These are phyloP conservation scores for Choristoneura rosaceana DNA, from an alignment of 2,888 invertebrate species.

Conservation along the genomic window DNA sequence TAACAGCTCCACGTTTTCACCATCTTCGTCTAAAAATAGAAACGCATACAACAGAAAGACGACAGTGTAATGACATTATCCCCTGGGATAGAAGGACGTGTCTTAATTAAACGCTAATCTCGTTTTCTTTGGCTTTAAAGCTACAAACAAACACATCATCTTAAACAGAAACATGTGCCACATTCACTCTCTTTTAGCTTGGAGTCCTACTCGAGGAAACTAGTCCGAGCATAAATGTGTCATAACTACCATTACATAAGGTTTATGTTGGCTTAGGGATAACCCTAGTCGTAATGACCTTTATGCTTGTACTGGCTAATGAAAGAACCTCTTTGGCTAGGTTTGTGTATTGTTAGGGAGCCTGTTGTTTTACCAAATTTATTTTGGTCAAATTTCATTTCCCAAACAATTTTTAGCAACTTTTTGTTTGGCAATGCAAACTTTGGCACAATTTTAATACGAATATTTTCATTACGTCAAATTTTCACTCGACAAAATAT, in stretches of 20 bases:
- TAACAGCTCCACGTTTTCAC: neutral
- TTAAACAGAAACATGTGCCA: slow-evolving; percentile 14
- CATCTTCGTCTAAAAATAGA: neutral
- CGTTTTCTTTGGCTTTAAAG: slow-evolving; percentile 7
- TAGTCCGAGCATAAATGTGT: slow-evolving; percentile 18
- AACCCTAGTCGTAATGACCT: slow-evolving; percentile 22
- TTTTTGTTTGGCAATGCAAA: no score
- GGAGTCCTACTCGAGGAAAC: slow-evolving; percentile 30
- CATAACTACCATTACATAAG: slow-evolving; percentile 28
- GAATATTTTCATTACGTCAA: no score
- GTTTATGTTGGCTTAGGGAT: slow-evolving; percentile 33
- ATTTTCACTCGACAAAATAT: no score
- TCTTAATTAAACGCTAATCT: slow-evolving; percentile 1
- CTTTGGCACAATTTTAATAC: no score
- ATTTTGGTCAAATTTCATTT: no score
- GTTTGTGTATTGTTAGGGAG: slow-evolving; percentile 32
- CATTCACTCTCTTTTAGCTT: slow-evolving; percentile 17
- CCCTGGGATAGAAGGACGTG: slow-evolving; percentile 5
- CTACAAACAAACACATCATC: slow-evolving; percentile 24
- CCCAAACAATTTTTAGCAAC: no score
- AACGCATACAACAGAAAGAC: neutral
- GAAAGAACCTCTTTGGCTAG: slow-evolving; percentile 40
- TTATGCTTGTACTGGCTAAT: slow-evolving; percentile 29
- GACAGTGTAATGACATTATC: neutral
- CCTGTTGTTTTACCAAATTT: no score